Percentiles rank a stretch among this genome's conserved stretches.
Evolutionary conservation across 2,797 vertebrate genomes (phyloP).

Genomic region (Pipistrellus pygmaeus): DNA sequence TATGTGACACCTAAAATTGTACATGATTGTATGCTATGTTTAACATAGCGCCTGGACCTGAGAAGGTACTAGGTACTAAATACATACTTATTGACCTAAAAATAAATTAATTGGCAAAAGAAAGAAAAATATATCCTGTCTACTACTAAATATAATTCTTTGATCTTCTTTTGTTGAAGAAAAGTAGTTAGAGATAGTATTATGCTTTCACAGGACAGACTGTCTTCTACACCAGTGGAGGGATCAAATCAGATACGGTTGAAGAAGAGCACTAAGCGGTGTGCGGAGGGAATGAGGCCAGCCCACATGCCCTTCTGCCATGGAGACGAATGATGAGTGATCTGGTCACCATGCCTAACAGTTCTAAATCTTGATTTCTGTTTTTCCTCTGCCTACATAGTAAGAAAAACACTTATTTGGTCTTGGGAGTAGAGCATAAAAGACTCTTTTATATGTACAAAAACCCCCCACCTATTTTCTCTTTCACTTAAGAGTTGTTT

Average conservation of each 20-base stretch:
- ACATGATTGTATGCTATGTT: not conserved
- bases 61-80: not conserved
- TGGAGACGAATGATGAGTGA: not conserved
- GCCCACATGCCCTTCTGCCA: not conserved
- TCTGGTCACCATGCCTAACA: not conserved
- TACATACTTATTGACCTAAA: not conserved
- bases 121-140: not conserved
- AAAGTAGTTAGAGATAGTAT: not conserved
- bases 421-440: not conserved
- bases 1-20: not conserved
- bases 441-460: not conserved
- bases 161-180: slow-evolving; percentile 2
- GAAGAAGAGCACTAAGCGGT: not conserved
- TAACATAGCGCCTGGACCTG: not conserved
- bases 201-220: not conserved
- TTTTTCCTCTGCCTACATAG: not conserved
- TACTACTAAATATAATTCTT: not conserved
- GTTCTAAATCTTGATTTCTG: not conserved
- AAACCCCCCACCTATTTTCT: not conserved
- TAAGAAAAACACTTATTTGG: not conserved
- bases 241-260: not conserved
- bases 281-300: not conserved
- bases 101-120: not conserved
- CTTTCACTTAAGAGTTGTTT: not conserved
- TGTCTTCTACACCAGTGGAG: not conserved